Conservation (phyloP, 2,113 vertebrate species). For the Aegithalos caudatus region DNA sequence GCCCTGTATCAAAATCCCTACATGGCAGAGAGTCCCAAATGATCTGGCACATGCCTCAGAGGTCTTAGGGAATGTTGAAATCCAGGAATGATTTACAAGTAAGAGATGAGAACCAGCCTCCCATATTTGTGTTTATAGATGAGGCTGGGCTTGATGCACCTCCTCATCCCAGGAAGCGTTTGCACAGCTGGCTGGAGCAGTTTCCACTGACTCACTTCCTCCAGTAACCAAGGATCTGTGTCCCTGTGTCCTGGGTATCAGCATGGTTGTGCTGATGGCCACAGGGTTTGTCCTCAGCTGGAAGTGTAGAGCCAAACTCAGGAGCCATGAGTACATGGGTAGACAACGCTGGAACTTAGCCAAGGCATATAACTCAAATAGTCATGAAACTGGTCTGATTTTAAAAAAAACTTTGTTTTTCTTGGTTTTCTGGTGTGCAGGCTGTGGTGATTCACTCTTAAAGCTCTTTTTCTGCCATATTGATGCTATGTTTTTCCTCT, state of each 20-base stretch:
- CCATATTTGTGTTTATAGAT: background rate
- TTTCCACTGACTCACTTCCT: background rate
- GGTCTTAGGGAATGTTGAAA: background rate
- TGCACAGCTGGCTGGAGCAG: background rate
- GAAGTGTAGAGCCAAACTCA: background rate
- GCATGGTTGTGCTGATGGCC: rapidly evolving
- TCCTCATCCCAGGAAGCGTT: background rate
- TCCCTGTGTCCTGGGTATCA: background rate
- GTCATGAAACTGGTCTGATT: background rate
- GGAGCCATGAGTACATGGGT: background rate
- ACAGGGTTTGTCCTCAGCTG: background rate
- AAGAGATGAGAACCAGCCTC: background rate
- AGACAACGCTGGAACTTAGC: background rate
- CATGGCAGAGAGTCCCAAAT: background rate
- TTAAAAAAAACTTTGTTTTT: background rate
- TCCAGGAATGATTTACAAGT: background rate
- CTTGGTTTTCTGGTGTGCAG: background rate
- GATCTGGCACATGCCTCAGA: background rate
- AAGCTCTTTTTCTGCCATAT: background rate
- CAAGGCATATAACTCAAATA: background rate
- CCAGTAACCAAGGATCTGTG: background rate
- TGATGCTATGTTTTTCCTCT: background rate
- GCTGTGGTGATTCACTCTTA: background rate
- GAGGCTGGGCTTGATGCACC: background rate
- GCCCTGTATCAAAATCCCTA: background rate